Conservation (phyloP, 1,140 invertebrate genomes). For the Drosophila equinoxialis region DNA sequence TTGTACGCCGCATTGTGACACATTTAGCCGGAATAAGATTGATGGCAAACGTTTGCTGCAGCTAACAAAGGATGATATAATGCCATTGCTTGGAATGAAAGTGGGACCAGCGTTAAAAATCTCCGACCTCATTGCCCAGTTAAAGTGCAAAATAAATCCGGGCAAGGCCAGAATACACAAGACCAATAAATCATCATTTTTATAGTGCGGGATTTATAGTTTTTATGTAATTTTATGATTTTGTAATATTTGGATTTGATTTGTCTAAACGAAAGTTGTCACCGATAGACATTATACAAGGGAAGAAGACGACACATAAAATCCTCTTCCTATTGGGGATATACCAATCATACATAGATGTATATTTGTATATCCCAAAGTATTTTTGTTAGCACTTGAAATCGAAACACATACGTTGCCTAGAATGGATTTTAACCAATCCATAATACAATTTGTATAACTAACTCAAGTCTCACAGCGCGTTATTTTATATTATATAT, state of each 20-base stretch:
- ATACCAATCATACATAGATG: conserved; percentile 13
- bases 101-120: conserved; percentile 97
- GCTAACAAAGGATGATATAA: conserved; percentile 94
- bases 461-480: conserved; percentile 74
- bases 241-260: conserved; percentile 26
- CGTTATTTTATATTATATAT: conserved; percentile 63
- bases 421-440: conserved; percentile 60
- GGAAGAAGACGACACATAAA: background rate
- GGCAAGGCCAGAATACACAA: conserved; percentile 78
- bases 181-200: conserved; percentile 78
- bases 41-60: conserved; percentile 91
- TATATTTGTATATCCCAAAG: conserved; percentile 51
- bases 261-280: conserved; percentile 53
- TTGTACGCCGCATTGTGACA: conserved; percentile 93
- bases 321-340: conserved; percentile 15
- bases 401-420: conserved; percentile 75
- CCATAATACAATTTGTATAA: conserved; percentile 69
- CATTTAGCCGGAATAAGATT: conserved; percentile 89
- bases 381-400: conserved; percentile 75
- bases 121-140: conserved; percentile 93
- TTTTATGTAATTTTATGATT: conserved; percentile 19
- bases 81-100: conserved; percentile 95
- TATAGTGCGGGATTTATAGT: conserved; percentile 70
- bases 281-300: conserved; percentile 34
- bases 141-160: conserved; percentile 85